Percentiles rank a stretch among this genome's conserved stretches.
Evolutionary conservation across 2,113 vertebrate genomes (phyloP).

Genomic region (Grallaria varia): DNA sequence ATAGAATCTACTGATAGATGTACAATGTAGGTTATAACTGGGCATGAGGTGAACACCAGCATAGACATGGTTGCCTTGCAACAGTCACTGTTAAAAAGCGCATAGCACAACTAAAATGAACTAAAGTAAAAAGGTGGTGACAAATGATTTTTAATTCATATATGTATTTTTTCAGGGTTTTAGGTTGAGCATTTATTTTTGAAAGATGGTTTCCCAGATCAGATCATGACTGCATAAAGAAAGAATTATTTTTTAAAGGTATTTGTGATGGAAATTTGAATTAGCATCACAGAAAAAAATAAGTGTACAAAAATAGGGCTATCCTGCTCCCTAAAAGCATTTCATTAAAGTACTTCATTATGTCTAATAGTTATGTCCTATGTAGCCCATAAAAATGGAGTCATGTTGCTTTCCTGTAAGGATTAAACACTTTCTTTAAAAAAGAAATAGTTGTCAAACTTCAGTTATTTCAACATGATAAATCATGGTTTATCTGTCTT

Average conservation of each 20-base stretch:
- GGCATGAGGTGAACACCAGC: background rate
- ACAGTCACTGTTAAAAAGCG: background rate
- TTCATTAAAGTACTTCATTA: background rate
- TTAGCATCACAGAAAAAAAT: background rate
- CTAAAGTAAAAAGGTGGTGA: rapidly evolving
- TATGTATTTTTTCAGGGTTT: background rate
- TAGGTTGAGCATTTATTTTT: background rate
- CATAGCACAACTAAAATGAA: background rate
- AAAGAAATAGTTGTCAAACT: background rate
- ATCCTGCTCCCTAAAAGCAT: background rate
- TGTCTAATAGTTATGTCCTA: background rate
- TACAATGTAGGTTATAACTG: background rate
- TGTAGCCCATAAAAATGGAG: background rate
- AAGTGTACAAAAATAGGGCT: background rate
- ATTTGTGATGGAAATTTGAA: background rate
- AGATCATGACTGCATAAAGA: background rate
- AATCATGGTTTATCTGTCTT: background rate
- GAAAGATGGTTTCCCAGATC: background rate
- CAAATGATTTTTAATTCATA: background rate
- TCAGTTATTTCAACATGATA: background rate
- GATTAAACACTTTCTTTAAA: background rate
- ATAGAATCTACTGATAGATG: background rate
- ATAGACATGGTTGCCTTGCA: background rate
- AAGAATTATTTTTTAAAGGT: background rate
- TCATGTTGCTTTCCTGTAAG: background rate